Conservation (phyloP, 1,140 invertebrate species). For the Platorchestia sp. region DNA sequence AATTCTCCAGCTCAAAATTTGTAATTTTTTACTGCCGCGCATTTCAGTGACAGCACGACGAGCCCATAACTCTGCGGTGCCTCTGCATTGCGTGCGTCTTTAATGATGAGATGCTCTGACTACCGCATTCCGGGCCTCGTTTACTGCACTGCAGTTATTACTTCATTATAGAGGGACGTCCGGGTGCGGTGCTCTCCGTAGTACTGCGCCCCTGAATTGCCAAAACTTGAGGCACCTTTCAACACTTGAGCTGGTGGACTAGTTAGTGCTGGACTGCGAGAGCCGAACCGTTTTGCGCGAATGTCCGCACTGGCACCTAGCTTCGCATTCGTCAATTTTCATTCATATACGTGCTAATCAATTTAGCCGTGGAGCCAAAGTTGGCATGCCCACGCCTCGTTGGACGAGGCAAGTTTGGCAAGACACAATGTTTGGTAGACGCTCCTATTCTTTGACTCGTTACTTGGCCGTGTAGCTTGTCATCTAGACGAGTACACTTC, state of each 20-base stretch:
- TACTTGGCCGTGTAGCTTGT: background rate
- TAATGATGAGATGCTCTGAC: background rate
- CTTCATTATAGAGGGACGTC: background rate
- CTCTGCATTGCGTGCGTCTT: background rate
- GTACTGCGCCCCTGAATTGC: background rate
- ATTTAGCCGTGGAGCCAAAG: background rate
- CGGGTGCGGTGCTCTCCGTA: background rate
- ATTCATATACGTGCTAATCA: no score
- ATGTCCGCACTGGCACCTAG: background rate
- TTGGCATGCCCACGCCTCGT: background rate
- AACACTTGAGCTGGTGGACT: background rate
- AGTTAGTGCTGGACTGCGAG: background rate
- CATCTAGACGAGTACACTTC: background rate
- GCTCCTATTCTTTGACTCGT: background rate
- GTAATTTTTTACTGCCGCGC: background rate
- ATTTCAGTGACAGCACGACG: background rate
- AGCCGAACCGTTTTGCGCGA: background rate
- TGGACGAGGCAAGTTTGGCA: background rate
- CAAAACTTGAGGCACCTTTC: background rate
- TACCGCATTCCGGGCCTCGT: background rate
- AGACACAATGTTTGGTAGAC: background rate
- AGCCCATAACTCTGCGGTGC: background rate
- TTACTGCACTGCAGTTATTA: background rate
- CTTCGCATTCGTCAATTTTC: background rate
- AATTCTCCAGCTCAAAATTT: background rate